Evolutionary conservation across 2,888 invertebrate species (phyloP).

Genomic region (Hydroisotoma schaefferi): DNA sequence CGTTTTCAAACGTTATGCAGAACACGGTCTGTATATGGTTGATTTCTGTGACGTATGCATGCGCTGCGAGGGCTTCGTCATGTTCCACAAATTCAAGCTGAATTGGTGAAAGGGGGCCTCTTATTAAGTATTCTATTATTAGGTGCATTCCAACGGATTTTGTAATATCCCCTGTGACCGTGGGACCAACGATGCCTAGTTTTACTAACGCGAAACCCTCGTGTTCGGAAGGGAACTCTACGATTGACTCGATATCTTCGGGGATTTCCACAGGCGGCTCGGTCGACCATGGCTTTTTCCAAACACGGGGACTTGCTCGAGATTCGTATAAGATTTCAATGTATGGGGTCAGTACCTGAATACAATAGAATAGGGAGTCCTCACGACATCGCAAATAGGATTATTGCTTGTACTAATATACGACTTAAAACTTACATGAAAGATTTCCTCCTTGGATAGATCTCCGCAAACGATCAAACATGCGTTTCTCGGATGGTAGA

Average conservation of each 20-base stretch:
- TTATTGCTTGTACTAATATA: constrained; percentile 3
- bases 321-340: neutral
- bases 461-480: constrained; percentile 23
- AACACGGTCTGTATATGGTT: constrained; percentile 17
- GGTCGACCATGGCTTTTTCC: constrained; percentile 23
- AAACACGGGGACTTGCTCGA: neutral
- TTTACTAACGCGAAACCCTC: constrained; percentile 17
- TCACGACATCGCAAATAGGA: too few relatives aligned
- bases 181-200: constrained; percentile 21
- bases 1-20: constrained; percentile 18
- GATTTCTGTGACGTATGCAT: constrained; percentile 8
- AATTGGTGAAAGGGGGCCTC: constrained; percentile 8
- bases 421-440: constrained; percentile 4
- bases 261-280: constrained; percentile 5
- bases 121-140: constrained; percentile 19
- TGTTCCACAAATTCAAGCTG: neutral
- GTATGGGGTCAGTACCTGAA: constrained; percentile 5
- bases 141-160: constrained; percentile 18
- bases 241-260: neutral
- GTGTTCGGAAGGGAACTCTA: neutral
- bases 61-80: constrained; percentile 56
- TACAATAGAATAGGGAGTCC: neutral
- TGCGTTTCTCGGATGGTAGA: constrained; percentile 26
- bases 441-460: constrained; percentile 19
- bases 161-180: constrained; percentile 12